Percentiles rank a stretch among this genome's conserved stretches.
These are phyloP conservation scores for Stegana nigrithorax DNA, from an alignment of 2,888 invertebrate genomes.

Conservation along the genomic window DNA sequence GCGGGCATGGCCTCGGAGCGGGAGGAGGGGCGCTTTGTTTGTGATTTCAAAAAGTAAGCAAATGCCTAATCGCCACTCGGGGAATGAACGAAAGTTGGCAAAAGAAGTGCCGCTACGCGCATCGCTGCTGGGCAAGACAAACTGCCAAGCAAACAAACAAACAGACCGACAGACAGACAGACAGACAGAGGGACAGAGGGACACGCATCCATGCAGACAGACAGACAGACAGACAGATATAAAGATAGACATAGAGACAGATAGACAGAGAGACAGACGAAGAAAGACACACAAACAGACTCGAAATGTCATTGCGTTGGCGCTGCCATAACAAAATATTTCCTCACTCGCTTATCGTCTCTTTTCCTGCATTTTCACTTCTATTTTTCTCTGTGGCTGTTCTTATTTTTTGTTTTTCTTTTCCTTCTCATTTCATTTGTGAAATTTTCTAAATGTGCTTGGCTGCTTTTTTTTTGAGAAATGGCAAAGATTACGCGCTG, in stretches of 20 bases:
- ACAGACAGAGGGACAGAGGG: background rate
- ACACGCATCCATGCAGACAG: background rate
- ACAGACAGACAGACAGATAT: background rate
- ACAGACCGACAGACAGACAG: background rate
- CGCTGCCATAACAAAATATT: background rate
- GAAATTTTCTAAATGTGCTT: too few relatives aligned
- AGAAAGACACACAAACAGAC: background rate
- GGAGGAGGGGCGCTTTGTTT: constrained; percentile 24
- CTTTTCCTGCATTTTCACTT: constrained; percentile 5
- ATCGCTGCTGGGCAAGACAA: background rate
- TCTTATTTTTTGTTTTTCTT: constrained; percentile 13
- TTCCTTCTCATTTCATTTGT: too few relatives aligned
- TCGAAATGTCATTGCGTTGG: background rate
- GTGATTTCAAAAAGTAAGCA: constrained; percentile 50
- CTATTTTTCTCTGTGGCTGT: constrained; percentile 37
- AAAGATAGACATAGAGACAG: background rate
- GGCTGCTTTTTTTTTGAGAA: constrained; percentile 54
- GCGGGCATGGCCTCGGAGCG: constrained; percentile 14
- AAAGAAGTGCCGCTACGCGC: too few relatives aligned
- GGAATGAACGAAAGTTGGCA: background rate
- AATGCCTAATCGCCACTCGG: constrained; percentile 23
- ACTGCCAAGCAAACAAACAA: background rate
- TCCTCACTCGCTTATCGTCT: background rate
- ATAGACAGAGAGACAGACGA: background rate
- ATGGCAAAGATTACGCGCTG: constrained; percentile 53